These are phyloP conservation scores for Stomatorhinus ivindoensis DNA, from an alignment of 2,113 vertebrate species.

Conservation along the genomic window DNA sequence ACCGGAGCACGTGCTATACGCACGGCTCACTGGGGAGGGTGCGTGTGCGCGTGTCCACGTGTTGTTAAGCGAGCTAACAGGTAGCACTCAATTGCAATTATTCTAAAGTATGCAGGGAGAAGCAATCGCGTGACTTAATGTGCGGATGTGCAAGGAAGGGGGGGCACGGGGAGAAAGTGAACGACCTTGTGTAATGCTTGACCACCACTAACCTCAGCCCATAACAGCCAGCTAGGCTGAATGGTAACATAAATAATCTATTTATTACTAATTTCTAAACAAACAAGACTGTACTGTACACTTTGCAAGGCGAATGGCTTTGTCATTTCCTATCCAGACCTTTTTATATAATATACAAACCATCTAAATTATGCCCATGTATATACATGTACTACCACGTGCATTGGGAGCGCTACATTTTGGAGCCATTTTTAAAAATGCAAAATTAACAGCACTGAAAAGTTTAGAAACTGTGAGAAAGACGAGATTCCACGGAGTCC, in stretches of 20 bases:
- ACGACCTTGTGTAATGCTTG: not conserved
- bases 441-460: not conserved
- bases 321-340: not conserved
- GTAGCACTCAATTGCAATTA: not conserved
- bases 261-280: not conserved
- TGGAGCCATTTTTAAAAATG: not conserved
- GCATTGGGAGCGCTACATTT: not conserved
- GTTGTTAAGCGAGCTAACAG: not conserved
- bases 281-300: not conserved
- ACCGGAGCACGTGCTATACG: slow-evolving; percentile 46
- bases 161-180: slow-evolving; percentile 4
- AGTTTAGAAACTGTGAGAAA: not conserved
- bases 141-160: slow-evolving; percentile 11
- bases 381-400: not conserved
- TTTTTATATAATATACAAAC: not conserved
- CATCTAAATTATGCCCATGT: not conserved
- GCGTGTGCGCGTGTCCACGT: not conserved
- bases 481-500: not conserved
- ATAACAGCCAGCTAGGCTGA: not conserved
- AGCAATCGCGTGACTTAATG: slow-evolving; percentile 2
- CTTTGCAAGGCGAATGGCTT: not conserved
- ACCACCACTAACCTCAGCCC: not conserved
- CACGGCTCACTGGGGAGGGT: slow-evolving; percentile 11
- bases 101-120: not conserved
- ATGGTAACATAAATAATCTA: not conserved